phyloP scores from a whole-genome alignment of 2,888 invertebrate genomes.

The Ophonus ardosiacus region DNA sequence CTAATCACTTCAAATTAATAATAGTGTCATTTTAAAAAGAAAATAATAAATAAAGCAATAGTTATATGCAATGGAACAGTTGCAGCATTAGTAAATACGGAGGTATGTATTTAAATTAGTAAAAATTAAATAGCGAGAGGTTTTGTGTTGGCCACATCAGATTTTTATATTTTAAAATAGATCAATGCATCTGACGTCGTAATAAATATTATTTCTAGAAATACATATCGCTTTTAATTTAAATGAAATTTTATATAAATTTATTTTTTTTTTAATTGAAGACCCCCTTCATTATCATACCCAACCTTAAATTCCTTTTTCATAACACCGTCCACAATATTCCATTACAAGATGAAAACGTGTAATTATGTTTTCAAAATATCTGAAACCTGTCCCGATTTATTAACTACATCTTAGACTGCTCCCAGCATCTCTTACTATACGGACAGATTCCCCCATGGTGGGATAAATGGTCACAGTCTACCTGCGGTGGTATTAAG shows the following conservation, averaged over 20 bases:
- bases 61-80: too few relatives aligned
- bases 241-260: background rate
- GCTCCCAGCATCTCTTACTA: slow-evolving; percentile 65
- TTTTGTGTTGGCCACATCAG: too few relatives aligned
- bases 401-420: slow-evolving; percentile 78
- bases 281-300: background rate
- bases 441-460: slow-evolving; percentile 9
- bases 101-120: too few relatives aligned
- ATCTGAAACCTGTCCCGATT: slow-evolving; percentile 76
- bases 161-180: too few relatives aligned
- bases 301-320: slow-evolving; percentile 60
- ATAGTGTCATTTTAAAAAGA: too few relatives aligned
- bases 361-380: slow-evolving; percentile 75
- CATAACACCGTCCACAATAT: slow-evolving; percentile 71
- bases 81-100: too few relatives aligned
- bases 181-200: too few relatives aligned
- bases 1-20: too few relatives aligned
- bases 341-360: slow-evolving; percentile 74
- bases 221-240: too few relatives aligned
- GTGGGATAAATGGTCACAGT: slow-evolving; percentile 68
- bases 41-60: too few relatives aligned
- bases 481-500: slow-evolving; percentile 73
- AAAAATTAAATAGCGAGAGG: too few relatives aligned
- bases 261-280: background rate
- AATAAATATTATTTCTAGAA: too few relatives aligned